Evolutionary conservation across 2,797 vertebrate genomes (phyloP).

Genomic region (Pachyuromys duprasi): DNA sequence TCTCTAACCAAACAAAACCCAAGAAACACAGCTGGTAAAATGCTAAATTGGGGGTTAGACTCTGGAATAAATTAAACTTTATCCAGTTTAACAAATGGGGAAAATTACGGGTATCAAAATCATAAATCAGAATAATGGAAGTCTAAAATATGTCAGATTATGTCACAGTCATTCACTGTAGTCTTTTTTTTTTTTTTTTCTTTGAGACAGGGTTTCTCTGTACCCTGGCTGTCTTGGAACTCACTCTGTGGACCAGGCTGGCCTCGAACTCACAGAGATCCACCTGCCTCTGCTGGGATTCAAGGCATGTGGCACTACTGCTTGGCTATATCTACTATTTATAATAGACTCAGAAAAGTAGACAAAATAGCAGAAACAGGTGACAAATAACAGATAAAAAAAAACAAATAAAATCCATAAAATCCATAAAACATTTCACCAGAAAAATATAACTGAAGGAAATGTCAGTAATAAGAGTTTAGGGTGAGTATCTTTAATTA

Average conservation of each 20-base stretch:
- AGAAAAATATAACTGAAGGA: slow-evolving; percentile 32
- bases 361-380: slow-evolving; percentile 16
- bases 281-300: too few species aligned
- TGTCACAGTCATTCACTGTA: neutral
- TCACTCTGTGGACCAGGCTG: too few species aligned
- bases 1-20: neutral
- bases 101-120: slow-evolving; percentile 29
- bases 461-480: slow-evolving; percentile 35
- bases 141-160: neutral
- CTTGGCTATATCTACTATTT: neutral
- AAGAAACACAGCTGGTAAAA: slow-evolving; percentile 8
- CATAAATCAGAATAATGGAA: slow-evolving; percentile 42
- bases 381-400: neutral
- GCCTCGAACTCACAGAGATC: too few species aligned
- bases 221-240: too few species aligned
- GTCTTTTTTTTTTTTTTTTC: neutral
- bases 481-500: slow-evolving; percentile 22
- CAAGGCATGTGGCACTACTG: too few species aligned
- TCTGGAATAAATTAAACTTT: slow-evolving; percentile 38
- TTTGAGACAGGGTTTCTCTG: too few species aligned
- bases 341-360: slow-evolving; percentile 27
- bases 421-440: slow-evolving; percentile 10
- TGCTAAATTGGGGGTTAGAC: neutral
- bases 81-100: slow-evolving; percentile 3
- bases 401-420: slow-evolving; percentile 10